Evolutionary conservation across 2,888 invertebrate genomes (phyloP).

Genomic region (Criorhina ranunculi): DNA sequence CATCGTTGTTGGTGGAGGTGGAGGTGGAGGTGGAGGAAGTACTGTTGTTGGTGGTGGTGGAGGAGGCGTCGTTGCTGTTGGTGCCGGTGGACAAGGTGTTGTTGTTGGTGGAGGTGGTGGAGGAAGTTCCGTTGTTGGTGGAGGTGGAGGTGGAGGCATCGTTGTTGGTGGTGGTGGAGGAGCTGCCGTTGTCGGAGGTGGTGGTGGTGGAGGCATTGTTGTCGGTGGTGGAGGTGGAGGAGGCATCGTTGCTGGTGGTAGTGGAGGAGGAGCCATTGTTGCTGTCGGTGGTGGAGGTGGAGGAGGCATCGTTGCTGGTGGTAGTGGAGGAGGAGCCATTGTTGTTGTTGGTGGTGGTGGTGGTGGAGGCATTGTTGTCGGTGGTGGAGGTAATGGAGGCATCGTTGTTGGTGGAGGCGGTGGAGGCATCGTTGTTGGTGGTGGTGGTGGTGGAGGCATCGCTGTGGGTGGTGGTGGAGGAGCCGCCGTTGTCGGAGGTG

Average conservation of each 20-base stretch:
- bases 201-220: slow-evolving; percentile 4
- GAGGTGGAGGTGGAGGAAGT: neutral
- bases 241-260: neutral
- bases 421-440: neutral
- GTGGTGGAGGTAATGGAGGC: neutral
- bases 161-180: neutral
- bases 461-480: slow-evolving; percentile 12
- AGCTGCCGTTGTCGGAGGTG: too few species aligned
- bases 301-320: neutral
- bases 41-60: neutral
- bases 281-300: neutral
- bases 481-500: neutral
- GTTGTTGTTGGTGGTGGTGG: neutral
- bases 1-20: neutral
- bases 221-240: slow-evolving; percentile 3
- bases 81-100: neutral
- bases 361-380: slow-evolving; percentile 12
- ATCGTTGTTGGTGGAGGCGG: neutral
- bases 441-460: neutral
- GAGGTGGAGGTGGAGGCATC: neutral
- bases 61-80: neutral
- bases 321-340: neutral
- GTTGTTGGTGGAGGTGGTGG: neutral
- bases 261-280: neutral
- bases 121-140: neutral